Conservation (phyloP, 2,888 invertebrate species). For the Spisula solida region DNA sequence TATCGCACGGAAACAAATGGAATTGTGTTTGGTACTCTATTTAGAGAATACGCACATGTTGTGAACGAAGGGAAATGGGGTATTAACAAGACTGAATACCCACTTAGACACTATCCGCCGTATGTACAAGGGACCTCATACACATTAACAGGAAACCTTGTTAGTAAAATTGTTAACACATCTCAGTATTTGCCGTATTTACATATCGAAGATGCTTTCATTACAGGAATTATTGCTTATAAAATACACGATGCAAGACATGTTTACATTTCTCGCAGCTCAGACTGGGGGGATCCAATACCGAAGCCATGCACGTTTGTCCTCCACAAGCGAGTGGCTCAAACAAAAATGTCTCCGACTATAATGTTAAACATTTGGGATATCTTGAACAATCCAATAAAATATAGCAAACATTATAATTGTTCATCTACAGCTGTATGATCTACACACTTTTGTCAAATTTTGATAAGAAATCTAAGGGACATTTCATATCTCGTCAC, state of each 20-base stretch:
- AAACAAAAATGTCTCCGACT: constrained; percentile 26
- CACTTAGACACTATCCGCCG: constrained; percentile 32
- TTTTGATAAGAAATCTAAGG: no score
- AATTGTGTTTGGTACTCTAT: constrained; percentile 20
- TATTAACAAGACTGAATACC: constrained; percentile 16
- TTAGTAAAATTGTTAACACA: constrained; percentile 11
- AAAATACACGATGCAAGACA: constrained; percentile 24
- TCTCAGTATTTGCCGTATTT: constrained; percentile 30
- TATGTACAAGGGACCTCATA: constrained; percentile 41
- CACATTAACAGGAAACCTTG: constrained; percentile 30
- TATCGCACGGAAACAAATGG: not conserved
- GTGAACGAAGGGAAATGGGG: constrained; percentile 32
- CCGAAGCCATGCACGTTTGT: constrained; percentile 24
- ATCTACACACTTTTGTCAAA: no score
- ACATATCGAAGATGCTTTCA: constrained; percentile 44
- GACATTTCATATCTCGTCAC: no score
- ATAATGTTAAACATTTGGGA: constrained; percentile 27
- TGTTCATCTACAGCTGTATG: no score
- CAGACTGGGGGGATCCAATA: not conserved
- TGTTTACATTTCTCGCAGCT: not conserved
- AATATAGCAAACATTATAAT: not conserved
- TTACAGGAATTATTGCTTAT: constrained; percentile 32
- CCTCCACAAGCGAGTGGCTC: not conserved
- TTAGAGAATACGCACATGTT: not conserved
- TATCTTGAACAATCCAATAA: not conserved